These are phyloP conservation scores for Bombyx mandarina DNA, from an alignment of 1,140 invertebrate species.

Conservation along the genomic window DNA sequence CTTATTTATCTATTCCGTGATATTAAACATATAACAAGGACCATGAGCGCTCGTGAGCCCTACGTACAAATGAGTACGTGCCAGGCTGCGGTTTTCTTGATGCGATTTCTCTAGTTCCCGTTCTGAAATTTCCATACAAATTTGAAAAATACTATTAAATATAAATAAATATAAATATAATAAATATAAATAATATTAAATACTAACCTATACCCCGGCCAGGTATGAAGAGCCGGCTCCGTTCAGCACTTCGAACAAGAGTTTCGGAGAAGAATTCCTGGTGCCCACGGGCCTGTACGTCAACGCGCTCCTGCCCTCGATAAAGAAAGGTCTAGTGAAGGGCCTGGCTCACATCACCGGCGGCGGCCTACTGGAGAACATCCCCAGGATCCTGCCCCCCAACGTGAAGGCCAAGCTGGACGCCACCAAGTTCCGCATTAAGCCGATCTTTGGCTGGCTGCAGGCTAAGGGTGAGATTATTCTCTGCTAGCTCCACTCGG, in stretches of 20 bases:
- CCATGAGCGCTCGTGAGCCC: no score
- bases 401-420: conserved; percentile 78
- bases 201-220: not conserved
- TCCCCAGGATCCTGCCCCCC: conserved; percentile 83
- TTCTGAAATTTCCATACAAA: no score
- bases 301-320: conserved; percentile 80
- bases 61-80: no score
- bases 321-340: conserved; percentile 84
- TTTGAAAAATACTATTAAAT: no score
- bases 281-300: conserved; percentile 94
- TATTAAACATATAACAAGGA: no score
- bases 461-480: conserved; percentile 73
- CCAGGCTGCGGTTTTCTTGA: no score
- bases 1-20: no score
- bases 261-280: conserved; percentile 85
- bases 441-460: conserved; percentile 77
- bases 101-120: no score
- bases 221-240: conserved; percentile 80
- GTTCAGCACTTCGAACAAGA: conserved; percentile 74
- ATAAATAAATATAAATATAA: no score
- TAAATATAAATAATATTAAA: no score
- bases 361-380: conserved; percentile 92
- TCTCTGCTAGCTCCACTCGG: no score
- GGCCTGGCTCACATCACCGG: conserved; percentile 96
- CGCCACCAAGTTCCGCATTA: conserved; percentile 81